Base-by-base conservation (phyloP, 2,113 vertebrate species). In the Columba livia region DNA sequence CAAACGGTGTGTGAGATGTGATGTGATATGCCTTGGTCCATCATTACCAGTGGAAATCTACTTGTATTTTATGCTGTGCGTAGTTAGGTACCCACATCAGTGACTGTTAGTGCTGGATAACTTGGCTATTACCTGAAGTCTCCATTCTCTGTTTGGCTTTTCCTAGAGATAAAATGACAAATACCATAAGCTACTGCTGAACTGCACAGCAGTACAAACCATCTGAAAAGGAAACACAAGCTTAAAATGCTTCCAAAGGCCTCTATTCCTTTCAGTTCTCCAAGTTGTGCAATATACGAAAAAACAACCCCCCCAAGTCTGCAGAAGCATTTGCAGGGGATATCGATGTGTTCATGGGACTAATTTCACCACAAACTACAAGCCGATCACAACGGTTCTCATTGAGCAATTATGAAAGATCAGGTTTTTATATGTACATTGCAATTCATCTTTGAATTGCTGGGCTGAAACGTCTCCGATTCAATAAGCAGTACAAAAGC, bases 141-240 rank as follows among this genome's bases (percentile, higher is more conserved):
- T 94, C 93, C 97, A 89, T 96, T 97, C 89, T 88, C 90, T 95
- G 94, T 93, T 89, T 94, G 90, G 48, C 71, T 85, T 94, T 93
- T 88, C 96, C 97, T 98, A 97, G 91, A 96, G 88, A 94, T 62
- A 97, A 96, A 91, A 94, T 87, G 69, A 94, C 87, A 96, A 93
- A 96, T 32, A 89, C 19, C 25, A 32, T 96, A 80, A 97, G 89
- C 54, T 79, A 79, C 32, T 56, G 29, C 31, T 28, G 20, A n/a
- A 51, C 23, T 91, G 21, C 10, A 20, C 9, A 78, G 29, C 25
- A 34, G 25, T 32, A 58, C 5, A 92, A 93, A 56, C 44, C 51
- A 87, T 57, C 56, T 83, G 78, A 67, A 92, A 90, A 96, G 21
- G 50, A 93, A 91, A 78, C 6, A 29, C 19, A 67, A 56, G 44